phyloP scores from a whole-genome alignment of 2,888 invertebrate species.

The Ischnura elegans region DNA sequence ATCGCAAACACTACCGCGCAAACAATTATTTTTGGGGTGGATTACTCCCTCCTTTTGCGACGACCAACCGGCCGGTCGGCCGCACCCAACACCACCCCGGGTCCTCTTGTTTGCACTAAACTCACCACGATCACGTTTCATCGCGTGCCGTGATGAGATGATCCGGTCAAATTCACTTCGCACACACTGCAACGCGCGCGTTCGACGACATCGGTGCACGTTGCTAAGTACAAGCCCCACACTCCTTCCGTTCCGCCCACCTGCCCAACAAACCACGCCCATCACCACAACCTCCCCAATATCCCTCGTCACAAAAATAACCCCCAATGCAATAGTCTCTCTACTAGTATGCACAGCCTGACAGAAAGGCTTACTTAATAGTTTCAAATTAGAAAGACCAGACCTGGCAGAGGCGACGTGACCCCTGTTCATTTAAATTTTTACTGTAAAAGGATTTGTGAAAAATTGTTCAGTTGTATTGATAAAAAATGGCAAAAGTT shows the following conservation, averaged over 20 bases:
- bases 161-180: constrained; percentile 12
- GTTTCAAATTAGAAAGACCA: too few species aligned
- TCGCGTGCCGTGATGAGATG: constrained; percentile 16
- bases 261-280: too few species aligned
- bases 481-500: too few species aligned
- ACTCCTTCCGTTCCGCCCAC: not conserved
- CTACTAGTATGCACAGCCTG: too few species aligned
- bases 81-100: not conserved
- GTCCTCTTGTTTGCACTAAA: not conserved
- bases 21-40: not conserved
- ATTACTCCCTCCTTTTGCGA: not conserved
- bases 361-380: too few species aligned
- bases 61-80: not conserved
- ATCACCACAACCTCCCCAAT: too few species aligned
- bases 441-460: too few species aligned
- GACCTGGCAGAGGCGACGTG: too few species aligned
- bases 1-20: not conserved
- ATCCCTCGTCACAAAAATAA: too few species aligned
- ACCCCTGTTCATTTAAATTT: too few species aligned
- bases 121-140: not conserved
- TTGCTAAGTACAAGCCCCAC: not conserved
- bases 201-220: not conserved
- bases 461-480: too few species aligned
- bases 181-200: not conserved
- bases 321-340: too few species aligned